Base-by-base conservation (phyloP, 2,113 vertebrate genomes). In the Micronisus gabar region DNA sequence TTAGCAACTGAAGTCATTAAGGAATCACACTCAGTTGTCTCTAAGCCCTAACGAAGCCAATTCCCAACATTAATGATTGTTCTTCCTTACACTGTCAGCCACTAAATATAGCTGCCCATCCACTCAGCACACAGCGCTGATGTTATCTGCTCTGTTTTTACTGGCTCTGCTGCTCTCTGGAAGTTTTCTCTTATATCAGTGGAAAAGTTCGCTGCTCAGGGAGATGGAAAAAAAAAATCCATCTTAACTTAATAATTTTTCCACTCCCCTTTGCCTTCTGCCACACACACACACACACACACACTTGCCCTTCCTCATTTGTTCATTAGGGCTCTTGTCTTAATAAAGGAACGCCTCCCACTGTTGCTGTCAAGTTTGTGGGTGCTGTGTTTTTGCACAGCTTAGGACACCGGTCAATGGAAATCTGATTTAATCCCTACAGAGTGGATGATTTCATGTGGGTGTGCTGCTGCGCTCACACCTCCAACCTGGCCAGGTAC, bases 211-310 rank as follows among this genome's bases (percentile, higher is more conserved):
- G 91, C 32, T 72, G 93, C 91, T 92, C 73, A 94, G 86, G 61
- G 88, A 95, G 86, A 93, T 81, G 95, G 71, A 88, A 93, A 91
- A 95, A 95, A 98, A 97, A 88, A 95, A 95, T 95, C 59, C 73
- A 97, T 97, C 95, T 91, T 96, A 96, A 97, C 93, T 90, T 94
- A 55, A 81, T 87, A 83, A 95, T 90, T 96, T 96, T 95, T 95
- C 40, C n/a, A 58, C 72, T 94, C 79, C 61, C 70, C 45, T 76
- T 92, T 91, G 91, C 40, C 38, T 52, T 73, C 62, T 3, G 3
- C 14, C 53, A 56, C 55, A 36, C 50, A 72, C 61, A 58, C 14
- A 41, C 32, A 32, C 41, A 47, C 94, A 88, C 94, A 87, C 91
- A 95, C 85, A 88, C 87, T 71, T 68, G 76, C 79, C 91, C 95